These are phyloP conservation scores for Beaufortia kweichowensis DNA, from an alignment of 2,113 vertebrate genomes.

Conservation along the genomic window DNA sequence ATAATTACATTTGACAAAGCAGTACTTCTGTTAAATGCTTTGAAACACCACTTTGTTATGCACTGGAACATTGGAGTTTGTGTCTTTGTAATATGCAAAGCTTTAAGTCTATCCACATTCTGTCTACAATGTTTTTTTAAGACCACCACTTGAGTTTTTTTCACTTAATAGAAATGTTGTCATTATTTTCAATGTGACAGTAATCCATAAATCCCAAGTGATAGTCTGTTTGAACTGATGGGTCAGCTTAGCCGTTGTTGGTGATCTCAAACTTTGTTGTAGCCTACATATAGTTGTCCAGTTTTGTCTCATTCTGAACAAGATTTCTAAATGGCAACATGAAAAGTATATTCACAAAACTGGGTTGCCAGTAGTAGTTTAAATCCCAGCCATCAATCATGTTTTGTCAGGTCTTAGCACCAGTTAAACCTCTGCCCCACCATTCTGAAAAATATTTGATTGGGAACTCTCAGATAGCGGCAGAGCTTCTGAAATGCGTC, in stretches of 20 bases:
- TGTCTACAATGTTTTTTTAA: not conserved
- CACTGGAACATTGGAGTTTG: slow-evolving; percentile 23
- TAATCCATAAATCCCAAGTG: not conserved
- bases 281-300: not conserved
- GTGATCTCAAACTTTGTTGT: not conserved
- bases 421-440: slow-evolving; percentile 77
- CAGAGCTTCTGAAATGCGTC: slow-evolving; percentile 74
- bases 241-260: not conserved
- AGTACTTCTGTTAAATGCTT: slow-evolving; percentile 47
- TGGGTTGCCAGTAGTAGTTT: slow-evolving; percentile 14
- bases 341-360: slow-evolving; percentile 1
- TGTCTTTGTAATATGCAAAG: slow-evolving; percentile 10
- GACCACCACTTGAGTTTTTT: not conserved
- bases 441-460: slow-evolving; percentile 78
- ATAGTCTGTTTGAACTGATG: not conserved
- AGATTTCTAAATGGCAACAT: not conserved
- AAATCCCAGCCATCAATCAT: not conserved
- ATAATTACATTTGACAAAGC: slow-evolving; percentile 42
- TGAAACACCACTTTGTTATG: slow-evolving; percentile 16
- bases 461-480: slow-evolving; percentile 73
- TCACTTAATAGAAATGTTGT: not conserved
- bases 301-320: not conserved
- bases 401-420: slow-evolving; percentile 68
- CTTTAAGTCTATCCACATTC: not conserved
- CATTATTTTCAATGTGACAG: not conserved